Evolutionary conservation across 2,888 invertebrate genomes (phyloP).

Genomic region (Drepanosiphum platanoidis): DNA sequence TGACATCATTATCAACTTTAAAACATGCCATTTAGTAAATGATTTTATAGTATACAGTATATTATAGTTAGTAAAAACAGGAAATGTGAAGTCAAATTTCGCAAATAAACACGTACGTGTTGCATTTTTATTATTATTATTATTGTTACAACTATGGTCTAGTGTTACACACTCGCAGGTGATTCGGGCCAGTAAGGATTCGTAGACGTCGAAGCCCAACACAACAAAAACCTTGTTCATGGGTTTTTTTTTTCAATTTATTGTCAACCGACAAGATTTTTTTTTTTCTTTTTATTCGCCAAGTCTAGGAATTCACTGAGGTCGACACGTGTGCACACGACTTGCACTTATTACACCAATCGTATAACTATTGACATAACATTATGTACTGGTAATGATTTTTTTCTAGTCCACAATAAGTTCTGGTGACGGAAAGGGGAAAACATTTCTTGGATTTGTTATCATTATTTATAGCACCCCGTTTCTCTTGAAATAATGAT

Average conservation of each 20-base stretch:
- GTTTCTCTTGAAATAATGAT: conserved; percentile 16
- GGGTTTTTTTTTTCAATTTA: conserved; percentile 18
- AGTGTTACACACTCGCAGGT: conserved; percentile 22
- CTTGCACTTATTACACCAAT: background rate
- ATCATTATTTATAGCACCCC: conserved; percentile 21
- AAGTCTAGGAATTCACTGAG: background rate
- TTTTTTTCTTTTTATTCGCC: background rate
- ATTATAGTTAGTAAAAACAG: conserved; percentile 1
- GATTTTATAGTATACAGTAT: background rate
- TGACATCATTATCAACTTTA: background rate
- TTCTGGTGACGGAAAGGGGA: background rate
- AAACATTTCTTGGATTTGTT: conserved; percentile 23
- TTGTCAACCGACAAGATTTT: background rate
- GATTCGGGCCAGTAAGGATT: conserved; percentile 23
- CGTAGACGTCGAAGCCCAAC: background rate
- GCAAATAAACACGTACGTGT: conserved; percentile 11
- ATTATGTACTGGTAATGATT: conserved; percentile 6
- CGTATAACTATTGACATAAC: conserved; percentile 27
- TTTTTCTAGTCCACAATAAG: conserved; percentile 14
- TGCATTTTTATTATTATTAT: background rate
- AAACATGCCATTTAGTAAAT: background rate
- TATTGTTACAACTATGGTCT: conserved; percentile 29
- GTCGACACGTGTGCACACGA: conserved; percentile 23
- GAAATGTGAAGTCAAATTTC: conserved; percentile 23
- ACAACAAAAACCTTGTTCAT: conserved; percentile 5